phyloP scores from a whole-genome alignment of 2,797 vertebrate genomes.

The Trematomus bernacchii region DNA sequence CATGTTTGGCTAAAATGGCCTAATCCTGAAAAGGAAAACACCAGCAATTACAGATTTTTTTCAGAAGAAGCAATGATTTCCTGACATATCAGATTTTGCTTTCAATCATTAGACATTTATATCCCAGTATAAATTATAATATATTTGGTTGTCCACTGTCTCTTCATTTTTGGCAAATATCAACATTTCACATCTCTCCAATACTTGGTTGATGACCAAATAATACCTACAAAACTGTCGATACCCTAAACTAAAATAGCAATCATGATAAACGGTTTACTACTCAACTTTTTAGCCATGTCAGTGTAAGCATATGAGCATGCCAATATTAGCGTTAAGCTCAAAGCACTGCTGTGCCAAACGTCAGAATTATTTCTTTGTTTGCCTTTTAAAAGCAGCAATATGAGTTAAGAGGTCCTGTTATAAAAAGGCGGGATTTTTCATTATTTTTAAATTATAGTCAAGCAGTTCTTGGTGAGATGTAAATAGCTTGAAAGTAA shows the following conservation, averaged over 20 bases:
- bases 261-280: background rate
- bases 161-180: background rate
- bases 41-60: background rate
- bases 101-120: background rate
- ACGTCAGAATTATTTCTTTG: no score
- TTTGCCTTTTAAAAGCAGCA: no score
- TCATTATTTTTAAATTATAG: no score
- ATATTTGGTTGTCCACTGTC: no score
- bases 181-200: background rate
- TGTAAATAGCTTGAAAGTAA: no score
- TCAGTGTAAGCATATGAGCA: background rate
- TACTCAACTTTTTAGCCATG: background rate
- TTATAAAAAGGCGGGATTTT: no score
- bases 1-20: background rate
- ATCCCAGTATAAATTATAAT: background rate
- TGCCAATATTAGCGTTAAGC: background rate
- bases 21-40: background rate
- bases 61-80: background rate
- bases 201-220: background rate
- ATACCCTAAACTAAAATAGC: no score
- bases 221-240: background rate
- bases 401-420: no score
- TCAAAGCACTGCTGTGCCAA: background rate
- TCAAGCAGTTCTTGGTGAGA: no score
- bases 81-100: background rate